Conservation (phyloP, 1,140 invertebrate genomes). For the Macrocentrus cingulum region DNA sequence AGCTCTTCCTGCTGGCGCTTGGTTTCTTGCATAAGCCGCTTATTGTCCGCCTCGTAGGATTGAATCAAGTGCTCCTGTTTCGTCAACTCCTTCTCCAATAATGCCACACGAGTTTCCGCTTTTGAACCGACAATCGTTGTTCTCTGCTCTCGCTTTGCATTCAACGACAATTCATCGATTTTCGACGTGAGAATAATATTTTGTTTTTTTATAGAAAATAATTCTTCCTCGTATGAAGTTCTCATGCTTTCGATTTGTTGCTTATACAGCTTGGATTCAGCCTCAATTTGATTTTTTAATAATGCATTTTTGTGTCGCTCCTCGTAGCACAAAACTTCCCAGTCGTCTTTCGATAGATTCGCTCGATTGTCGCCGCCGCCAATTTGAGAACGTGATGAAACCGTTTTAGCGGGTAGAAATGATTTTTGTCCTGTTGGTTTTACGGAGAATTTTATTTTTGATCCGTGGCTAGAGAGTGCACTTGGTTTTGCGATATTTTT, state of each 20-base stretch:
- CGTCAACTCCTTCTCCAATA: constrained; percentile 49
- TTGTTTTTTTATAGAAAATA: constrained; percentile 52
- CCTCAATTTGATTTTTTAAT: constrained; percentile 48
- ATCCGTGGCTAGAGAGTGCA: background rate
- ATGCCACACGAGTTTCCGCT: constrained; percentile 24
- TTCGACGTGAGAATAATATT: constrained; percentile 53
- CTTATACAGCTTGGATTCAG: constrained; percentile 49
- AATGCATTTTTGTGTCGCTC: constrained; percentile 49
- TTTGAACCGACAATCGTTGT: constrained; percentile 35
- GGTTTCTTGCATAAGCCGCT: constrained; percentile 44
- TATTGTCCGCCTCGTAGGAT: constrained; percentile 52
- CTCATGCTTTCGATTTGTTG: constrained; percentile 49
- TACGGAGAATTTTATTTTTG: constrained; percentile 24
- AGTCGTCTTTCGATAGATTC: constrained; percentile 34
- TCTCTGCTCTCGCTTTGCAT: constrained; percentile 31
- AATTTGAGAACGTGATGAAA: constrained; percentile 24
- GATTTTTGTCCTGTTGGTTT: constrained; percentile 36
- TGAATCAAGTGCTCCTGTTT: constrained; percentile 48
- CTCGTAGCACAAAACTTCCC: constrained; percentile 47
- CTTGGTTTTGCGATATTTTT: background rate
- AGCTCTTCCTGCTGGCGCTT: constrained; percentile 48
- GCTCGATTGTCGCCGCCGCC: constrained; percentile 41
- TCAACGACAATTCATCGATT: constrained; percentile 43
- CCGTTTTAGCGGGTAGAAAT: constrained; percentile 31
- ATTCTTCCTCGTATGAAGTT: constrained; percentile 49